Evolutionary conservation across 2,888 invertebrate species (phyloP), one percentile per base, ranked within the genome.

Genomic region (Polyommatus icarus): DNA sequence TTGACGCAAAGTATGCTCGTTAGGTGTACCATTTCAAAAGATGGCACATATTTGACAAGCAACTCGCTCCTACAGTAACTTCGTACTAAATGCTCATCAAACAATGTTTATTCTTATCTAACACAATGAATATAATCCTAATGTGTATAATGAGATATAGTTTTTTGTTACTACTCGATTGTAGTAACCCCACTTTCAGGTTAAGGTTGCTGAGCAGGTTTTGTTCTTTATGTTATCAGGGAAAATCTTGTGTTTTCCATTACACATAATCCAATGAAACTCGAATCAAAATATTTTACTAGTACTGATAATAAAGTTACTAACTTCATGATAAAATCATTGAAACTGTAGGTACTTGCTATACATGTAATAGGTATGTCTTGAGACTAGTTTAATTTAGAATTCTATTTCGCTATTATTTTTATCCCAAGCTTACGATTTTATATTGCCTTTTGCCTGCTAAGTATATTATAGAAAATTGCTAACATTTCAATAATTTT

Each of bases 1-100:
- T 81, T 84, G 75, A 85, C 76, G 81, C 89, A 89, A 78, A 89
- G 75, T 76, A 84, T 83, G 76, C 84, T 87, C 10, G 82, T 84
- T 78, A 87, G 81, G 46, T 83, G 83, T 79, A 89, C 89, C 89
- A 90, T 89, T 73, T 18, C 76, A 10, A 81, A 81, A 36, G 79
- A 59, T 76, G 61, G n/a, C 67, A 29, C 29, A 61, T 61, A 24
- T 32, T 67, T 32, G 0, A 29, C 20, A 67, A 32, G 29, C 32
- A 29, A 15, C 67, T 15, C 15, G 29, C 67, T 67, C 67, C 67
- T 67, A 32, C 67, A 29, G 18, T 32, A 67, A 29, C 61, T 1
- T 61, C n/a, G 6, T 61, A 24, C 61, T 24, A 61, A 61, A 18
- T 71, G 40, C 18, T 20, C 59, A 18, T 61, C n/a, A 54, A 24